Conservation (phyloP, 2,888 invertebrate species). For the Tortrix viridana region DNA sequence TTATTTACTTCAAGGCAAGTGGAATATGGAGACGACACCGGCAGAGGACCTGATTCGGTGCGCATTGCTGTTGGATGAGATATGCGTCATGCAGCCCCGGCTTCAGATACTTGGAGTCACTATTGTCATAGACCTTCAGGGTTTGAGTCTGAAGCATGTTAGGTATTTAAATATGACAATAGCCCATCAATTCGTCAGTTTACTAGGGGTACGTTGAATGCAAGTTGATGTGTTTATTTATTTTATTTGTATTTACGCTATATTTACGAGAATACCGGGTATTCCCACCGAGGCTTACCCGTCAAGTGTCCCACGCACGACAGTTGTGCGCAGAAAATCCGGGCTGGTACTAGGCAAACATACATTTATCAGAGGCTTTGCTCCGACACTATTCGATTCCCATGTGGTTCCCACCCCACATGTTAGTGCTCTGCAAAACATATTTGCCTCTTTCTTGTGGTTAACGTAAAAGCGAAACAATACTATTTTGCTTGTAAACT, state of each 20-base stretch:
- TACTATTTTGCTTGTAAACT: neutral
- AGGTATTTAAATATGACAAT: conserved; percentile 58
- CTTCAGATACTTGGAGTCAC: conserved; percentile 75
- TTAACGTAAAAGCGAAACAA: too few species aligned
- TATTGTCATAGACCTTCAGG: conserved; percentile 73
- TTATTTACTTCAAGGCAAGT: conserved; percentile 64
- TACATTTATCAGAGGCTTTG: neutral
- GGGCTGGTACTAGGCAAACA: conserved; percentile 5
- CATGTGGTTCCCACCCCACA: too few species aligned
- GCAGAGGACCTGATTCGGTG: conserved; percentile 70
- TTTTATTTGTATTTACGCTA: too few species aligned
- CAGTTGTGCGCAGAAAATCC: neutral
- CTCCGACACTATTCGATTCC: neutral
- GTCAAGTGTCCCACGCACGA: too few species aligned
- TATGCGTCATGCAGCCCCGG: conserved; percentile 73
- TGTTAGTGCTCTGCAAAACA: too few species aligned
- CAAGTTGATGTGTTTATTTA: neutral
- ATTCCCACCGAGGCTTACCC: neutral
- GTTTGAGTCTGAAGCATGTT: conserved; percentile 62
- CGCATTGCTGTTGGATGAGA: conserved; percentile 73
- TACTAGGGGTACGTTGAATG: conserved; percentile 69
- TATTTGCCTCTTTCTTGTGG: too few species aligned
- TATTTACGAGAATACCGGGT: neutral
- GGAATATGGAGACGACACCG: conserved; percentile 65
- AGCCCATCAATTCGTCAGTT: conserved; percentile 69